phyloP scores from a whole-genome alignment of 2,888 invertebrate genomes.

The Hipparchia semele region DNA sequence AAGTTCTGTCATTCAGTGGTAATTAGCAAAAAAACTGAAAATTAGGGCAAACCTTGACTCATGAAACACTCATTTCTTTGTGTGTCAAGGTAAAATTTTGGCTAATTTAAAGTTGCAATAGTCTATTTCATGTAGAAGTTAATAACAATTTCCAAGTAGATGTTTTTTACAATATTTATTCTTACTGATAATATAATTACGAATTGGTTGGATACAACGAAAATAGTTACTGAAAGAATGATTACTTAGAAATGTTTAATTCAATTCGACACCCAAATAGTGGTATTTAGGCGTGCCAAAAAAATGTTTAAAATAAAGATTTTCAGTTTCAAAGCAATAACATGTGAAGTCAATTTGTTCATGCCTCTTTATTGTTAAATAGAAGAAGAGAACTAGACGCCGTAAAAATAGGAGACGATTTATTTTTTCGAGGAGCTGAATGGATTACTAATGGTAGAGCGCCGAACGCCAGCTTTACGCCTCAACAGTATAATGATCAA shows the following conservation, averaged over 20 bases:
- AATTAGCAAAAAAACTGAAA: not conserved
- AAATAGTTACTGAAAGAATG: not conserved
- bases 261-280: no score
- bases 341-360: conserved; percentile 1
- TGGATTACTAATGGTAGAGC: conserved; percentile 21
- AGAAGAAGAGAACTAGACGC: not conserved
- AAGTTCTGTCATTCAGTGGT: not conserved
- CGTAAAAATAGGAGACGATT: not conserved
- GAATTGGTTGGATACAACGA: not conserved
- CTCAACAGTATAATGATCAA: conserved; percentile 46
- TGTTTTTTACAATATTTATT: no score
- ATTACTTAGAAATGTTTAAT: not conserved
- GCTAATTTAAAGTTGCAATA: not conserved
- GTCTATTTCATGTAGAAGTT: no score
- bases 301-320: not conserved
- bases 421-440: conserved; percentile 19
- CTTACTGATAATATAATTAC: no score
- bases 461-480: not conserved
- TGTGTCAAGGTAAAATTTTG: not conserved
- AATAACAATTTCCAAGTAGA: no score
- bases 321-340: not conserved
- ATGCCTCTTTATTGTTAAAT: conserved; percentile 1
- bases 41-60: conserved; percentile 2
- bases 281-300: no score
- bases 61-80: not conserved